phyloP scores from a whole-genome alignment of 2,888 invertebrate genomes.

The Ommatoiulus sabulosus region DNA sequence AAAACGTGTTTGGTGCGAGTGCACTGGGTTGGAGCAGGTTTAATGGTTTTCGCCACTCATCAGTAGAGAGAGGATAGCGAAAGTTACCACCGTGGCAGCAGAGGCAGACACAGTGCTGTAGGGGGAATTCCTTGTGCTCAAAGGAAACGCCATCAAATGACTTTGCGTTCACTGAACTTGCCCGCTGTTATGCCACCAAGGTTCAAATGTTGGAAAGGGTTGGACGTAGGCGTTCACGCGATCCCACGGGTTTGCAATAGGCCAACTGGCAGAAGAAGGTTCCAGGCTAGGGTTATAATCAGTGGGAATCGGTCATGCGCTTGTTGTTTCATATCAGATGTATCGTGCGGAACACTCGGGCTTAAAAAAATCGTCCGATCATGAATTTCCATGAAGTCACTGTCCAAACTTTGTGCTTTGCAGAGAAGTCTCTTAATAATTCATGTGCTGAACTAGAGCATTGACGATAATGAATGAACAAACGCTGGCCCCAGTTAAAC shows the following conservation, averaged over 20 bases:
- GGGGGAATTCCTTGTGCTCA: conserved; percentile 54
- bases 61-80: background rate
- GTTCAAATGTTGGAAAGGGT: conserved; percentile 33
- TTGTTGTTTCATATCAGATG: background rate
- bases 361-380: background rate
- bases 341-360: background rate
- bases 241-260: conserved; percentile 2
- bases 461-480: too few species aligned
- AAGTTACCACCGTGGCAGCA: background rate
- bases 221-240: conserved; percentile 24
- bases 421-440: background rate
- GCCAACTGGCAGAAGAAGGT: conserved; percentile 10
- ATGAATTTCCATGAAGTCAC: background rate
- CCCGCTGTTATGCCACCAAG: background rate
- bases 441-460: too few species aligned
- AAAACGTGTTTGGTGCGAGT: conserved; percentile 36
- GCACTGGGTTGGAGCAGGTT: conserved; percentile 36
- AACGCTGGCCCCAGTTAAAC: too few species aligned
- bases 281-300: conserved; percentile 48
- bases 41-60: conserved; percentile 23
- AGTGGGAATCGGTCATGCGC: background rate
- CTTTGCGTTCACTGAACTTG: conserved; percentile 56
- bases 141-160: conserved; percentile 51
- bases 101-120: conserved; percentile 22
- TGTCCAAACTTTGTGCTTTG: background rate